Conservation (phyloP, 2,113 vertebrate species). For the Loxodonta africana region DNA sequence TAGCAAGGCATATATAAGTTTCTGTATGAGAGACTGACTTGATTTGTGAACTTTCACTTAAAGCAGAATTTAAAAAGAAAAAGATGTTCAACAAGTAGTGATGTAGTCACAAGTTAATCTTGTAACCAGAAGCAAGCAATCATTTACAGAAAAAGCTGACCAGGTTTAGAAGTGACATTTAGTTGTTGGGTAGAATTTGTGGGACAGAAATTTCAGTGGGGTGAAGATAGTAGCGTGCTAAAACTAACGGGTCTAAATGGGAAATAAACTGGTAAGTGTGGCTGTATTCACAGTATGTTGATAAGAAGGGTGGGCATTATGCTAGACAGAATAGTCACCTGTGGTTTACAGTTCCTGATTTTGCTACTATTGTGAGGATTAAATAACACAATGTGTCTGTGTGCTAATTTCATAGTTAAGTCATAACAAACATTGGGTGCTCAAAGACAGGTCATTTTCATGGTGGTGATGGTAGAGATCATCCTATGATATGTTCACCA, state of each 20-base stretch:
- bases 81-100: background rate
- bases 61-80: background rate
- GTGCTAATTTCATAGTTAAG: slow-evolving; percentile 31
- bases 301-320: background rate
- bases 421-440: background rate
- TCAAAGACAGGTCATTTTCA: background rate
- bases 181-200: background rate
- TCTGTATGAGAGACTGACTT: too few relatives aligned
- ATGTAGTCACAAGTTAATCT: background rate
- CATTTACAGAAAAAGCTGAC: background rate
- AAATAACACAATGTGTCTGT: background rate
- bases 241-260: background rate
- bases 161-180: background rate
- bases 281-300: background rate
- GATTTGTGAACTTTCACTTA: too few relatives aligned
- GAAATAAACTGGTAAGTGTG: background rate
- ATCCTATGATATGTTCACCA: background rate
- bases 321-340: background rate
- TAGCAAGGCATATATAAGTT: too few relatives aligned
- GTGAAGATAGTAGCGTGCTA: background rate
- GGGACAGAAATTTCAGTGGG: background rate
- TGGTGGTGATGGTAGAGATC: background rate
- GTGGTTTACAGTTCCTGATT: background rate
- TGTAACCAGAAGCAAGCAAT: background rate
- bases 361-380: background rate